phyloP scores from a whole-genome alignment of 2,113 vertebrate species.

The Hemiprocne comata region DNA sequence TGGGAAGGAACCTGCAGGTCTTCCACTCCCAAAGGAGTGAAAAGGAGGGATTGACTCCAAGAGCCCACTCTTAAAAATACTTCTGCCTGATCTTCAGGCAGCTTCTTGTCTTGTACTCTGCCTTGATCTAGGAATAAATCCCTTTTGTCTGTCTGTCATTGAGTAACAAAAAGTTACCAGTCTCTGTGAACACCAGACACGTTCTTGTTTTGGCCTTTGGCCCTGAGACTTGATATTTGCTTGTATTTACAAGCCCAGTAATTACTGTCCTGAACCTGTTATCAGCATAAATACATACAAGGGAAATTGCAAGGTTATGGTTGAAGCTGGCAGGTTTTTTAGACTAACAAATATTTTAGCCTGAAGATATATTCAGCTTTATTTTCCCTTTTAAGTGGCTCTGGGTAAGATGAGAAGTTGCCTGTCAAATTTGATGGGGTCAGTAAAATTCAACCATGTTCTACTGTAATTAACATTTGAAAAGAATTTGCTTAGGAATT shows the following conservation, averaged over 20 bases:
- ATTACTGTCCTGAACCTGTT: constrained; percentile 62
- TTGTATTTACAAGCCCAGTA: constrained; percentile 70
- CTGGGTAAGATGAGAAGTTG: constrained; percentile 79
- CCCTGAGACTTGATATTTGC: constrained; percentile 21
- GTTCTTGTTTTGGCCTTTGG: constrained; percentile 45
- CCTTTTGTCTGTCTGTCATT: neutral
- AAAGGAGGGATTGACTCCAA: neutral
- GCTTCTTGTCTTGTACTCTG: neutral
- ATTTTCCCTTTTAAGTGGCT: constrained; percentile 72
- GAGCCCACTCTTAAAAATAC: neutral
- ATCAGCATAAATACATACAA: constrained; percentile 53
- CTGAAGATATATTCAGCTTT: constrained; percentile 63
- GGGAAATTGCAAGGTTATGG: constrained; percentile 68
- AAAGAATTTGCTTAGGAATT: constrained; percentile 82
- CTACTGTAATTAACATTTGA: constrained; percentile 83
- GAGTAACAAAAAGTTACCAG: neutral
- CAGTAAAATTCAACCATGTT: constrained; percentile 72
- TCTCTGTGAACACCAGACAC: neutral
- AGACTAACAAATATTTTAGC: constrained; percentile 72
- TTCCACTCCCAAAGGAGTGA: neutral
- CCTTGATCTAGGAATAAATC: neutral
- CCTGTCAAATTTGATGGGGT: constrained; percentile 78
- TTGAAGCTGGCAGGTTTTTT: constrained; percentile 48
- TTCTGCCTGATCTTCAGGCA: neutral
- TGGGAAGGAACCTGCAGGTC: neutral